Evolutionary conservation across 2,113 vertebrate species (phyloP), one percentile per base, ranked within the genome.

Genomic region (Anguilla rostrata): DNA sequence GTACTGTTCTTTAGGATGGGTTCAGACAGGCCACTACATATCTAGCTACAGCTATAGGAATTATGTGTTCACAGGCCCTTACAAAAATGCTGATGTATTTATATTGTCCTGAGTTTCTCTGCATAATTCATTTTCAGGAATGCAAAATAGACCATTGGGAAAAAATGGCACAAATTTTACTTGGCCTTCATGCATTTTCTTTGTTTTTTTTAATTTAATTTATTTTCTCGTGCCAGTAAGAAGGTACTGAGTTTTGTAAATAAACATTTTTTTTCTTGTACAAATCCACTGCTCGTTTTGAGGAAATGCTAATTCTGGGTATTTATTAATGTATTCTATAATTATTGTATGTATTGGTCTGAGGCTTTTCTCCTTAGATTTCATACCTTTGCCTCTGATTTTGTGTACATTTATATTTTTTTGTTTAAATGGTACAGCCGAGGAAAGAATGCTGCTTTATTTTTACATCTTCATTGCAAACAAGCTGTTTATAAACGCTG

Each of bases 391-490:
- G 90, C 94, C 93, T 93, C 94, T 95, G 94, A 90, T 94, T 94
- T 96, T 97, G 94, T 97, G 96, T 95, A 96, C 96, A 97, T 89
- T 92, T 91, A 89, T 92, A 93, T 29, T 87, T 90, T 16, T 86
- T 95, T 95, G 96, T 96, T 96, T 97, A 92, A 94, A 94, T 94
- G 96, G 96, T 96, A 96, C 97, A 94, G 94, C 94, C 93, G 95
- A 95, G 93, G 92, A 49, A 80, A 34, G 56, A 34, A 43, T n/a
- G 53, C 56, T 86, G 94, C 94, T 96, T 96, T 95, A 95, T 94
- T 94, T 94, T 93, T 93, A 94, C 94, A 93, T 87, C 78, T 87
- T 84, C 86, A 89, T 85, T 40, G 78, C 93, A 90, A 93, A 92
- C 91, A 94, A 93, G 94, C 95, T 94, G 94, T 96, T 96, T 93